phyloP scores from a whole-genome alignment of 2,113 vertebrate species.

The Acrocephalus kingi region DNA sequence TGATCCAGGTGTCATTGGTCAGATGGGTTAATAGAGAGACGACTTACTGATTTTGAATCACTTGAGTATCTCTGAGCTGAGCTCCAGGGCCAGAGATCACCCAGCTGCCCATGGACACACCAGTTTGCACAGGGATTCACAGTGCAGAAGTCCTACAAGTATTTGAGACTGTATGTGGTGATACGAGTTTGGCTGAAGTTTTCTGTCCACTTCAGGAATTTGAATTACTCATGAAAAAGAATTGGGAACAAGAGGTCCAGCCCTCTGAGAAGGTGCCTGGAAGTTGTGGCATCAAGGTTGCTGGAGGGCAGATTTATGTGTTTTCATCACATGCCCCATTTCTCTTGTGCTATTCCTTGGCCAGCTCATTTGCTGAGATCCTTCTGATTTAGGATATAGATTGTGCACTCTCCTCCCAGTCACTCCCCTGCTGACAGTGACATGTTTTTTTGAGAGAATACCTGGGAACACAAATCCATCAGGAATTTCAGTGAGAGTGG shows the following conservation, averaged over 20 bases:
- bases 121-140: rapidly evolving
- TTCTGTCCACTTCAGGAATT: background rate
- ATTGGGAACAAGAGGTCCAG: background rate
- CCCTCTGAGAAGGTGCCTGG: background rate
- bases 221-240: background rate
- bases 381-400: conserved; percentile 26
- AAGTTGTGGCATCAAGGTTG: background rate
- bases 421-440: conserved; percentile 14
- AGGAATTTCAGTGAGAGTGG: background rate
- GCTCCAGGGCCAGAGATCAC: background rate
- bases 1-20: background rate
- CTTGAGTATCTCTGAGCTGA: background rate
- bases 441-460: background rate
- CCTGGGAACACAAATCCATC: background rate
- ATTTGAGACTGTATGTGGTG: background rate
- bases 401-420: conserved; percentile 22
- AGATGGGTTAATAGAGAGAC: background rate
- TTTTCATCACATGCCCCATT: conserved; percentile 17
- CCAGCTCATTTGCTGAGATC: background rate
- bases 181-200: background rate
- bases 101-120: rapidly evolving
- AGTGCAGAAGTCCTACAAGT: background rate
- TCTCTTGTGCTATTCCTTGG: background rate
- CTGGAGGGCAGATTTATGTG: conserved; percentile 17
- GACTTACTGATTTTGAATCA: background rate